Conservation (phyloP, 2,113 vertebrate species). For the Thunnus maccoyii region DNA sequence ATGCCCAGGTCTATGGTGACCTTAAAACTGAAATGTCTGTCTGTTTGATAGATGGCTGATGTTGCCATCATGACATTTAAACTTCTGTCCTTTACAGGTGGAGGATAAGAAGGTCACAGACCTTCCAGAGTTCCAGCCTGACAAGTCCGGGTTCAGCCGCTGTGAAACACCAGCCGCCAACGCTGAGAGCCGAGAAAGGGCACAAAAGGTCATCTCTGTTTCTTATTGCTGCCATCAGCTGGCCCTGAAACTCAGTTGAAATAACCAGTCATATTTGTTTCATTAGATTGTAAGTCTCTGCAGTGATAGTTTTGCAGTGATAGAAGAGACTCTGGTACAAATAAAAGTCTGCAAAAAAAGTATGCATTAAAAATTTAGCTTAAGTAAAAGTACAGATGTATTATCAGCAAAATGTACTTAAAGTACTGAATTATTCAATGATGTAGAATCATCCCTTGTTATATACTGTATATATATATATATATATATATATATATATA, state of each 20-base stretch:
- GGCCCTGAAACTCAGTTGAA: background rate
- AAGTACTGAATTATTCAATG: too few relatives aligned
- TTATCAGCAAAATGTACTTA: too few relatives aligned
- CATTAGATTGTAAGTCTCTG: background rate
- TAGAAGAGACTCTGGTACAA: background rate
- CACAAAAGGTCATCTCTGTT: constrained; percentile 65
- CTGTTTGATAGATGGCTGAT: background rate
- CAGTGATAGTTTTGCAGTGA: background rate
- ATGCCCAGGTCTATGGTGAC: background rate
- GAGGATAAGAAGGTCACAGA: constrained; percentile 68
- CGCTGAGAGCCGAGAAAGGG: constrained; percentile 65
- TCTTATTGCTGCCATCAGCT: background rate
- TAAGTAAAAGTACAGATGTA: too few relatives aligned
- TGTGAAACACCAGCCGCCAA: constrained; percentile 59
- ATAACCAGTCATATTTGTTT: background rate
- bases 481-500: too few relatives aligned
- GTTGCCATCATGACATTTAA: too few relatives aligned
- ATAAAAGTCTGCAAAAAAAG: too few relatives aligned
- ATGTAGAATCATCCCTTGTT: too few relatives aligned
- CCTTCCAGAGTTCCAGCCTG: constrained; percentile 70
- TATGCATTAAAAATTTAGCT: too few relatives aligned
- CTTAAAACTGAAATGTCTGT: background rate
- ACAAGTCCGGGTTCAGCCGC: constrained; percentile 72
- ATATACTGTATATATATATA: too few relatives aligned
- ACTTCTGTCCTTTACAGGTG: constrained; percentile 68